phyloP scores from a whole-genome alignment of 2,888 invertebrate genomes.

The Spodoptera littoralis region DNA sequence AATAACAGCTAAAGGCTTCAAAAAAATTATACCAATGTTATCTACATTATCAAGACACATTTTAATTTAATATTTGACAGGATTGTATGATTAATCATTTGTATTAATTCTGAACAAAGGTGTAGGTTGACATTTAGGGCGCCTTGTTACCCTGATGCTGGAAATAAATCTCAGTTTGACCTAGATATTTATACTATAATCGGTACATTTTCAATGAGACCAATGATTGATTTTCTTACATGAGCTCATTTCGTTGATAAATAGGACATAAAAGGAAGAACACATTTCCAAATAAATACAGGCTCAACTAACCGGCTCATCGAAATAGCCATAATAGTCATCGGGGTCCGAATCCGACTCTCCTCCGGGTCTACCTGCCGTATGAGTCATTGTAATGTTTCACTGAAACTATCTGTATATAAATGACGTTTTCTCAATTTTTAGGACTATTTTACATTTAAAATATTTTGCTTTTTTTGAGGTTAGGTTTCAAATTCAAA shows the following conservation, averaged over 20 bases:
- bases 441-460: neutral
- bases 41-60: too few species aligned
- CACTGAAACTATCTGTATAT: slow-evolving; percentile 12
- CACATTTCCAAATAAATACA: neutral
- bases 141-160: neutral
- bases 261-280: slow-evolving; percentile 1
- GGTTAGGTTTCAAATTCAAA: slow-evolving; percentile 34
- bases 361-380: slow-evolving; percentile 76
- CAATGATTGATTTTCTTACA: neutral
- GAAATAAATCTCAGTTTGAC: slow-evolving; percentile 16
- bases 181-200: slow-evolving; percentile 2
- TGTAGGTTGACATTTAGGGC: neutral
- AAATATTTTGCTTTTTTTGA: neutral
- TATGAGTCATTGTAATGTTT: slow-evolving; percentile 62
- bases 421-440: slow-evolving; percentile 8
- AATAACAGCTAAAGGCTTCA: too few species aligned
- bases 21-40: too few species aligned
- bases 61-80: too few species aligned
- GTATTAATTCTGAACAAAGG: too few species aligned
- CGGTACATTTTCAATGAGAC: too few species aligned
- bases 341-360: slow-evolving; percentile 82
- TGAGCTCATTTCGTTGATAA: neutral
- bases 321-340: slow-evolving; percentile 75
- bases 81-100: too few species aligned
- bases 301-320: slow-evolving; percentile 72